Conservation (phyloP, 1,140 invertebrate genomes). For the Onthophagus taurus region DNA sequence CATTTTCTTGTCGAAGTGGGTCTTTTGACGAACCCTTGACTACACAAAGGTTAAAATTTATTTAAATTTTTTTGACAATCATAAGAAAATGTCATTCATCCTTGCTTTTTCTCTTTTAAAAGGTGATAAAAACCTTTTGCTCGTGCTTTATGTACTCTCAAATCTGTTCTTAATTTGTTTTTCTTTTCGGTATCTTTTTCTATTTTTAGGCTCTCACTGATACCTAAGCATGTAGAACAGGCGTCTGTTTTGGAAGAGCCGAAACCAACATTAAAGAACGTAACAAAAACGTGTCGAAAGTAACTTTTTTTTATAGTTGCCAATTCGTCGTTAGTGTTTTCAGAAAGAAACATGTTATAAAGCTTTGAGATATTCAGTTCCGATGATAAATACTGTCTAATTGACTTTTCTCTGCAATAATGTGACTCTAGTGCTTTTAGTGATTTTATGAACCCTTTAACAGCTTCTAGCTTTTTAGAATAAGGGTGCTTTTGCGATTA, state of each 20-base stretch:
- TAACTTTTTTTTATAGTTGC: conserved; percentile 2
- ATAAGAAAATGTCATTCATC: conserved; percentile 26
- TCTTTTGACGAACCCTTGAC: conserved; percentile 28
- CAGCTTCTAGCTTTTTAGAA: neutral
- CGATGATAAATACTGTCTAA: neutral
- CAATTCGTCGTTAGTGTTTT: neutral
- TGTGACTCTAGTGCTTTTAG: neutral
- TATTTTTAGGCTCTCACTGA: neutral
- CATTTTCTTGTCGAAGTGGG: conserved; percentile 23
- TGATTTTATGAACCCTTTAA: neutral
- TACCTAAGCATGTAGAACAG: neutral
- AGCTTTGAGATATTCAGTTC: neutral
- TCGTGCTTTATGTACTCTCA: neutral
- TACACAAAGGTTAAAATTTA: conserved; percentile 35
- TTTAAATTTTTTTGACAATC: conserved; percentile 38
- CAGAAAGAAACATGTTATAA: neutral
- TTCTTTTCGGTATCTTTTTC: neutral
- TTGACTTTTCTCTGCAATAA: neutral
- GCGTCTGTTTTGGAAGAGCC: neutral
- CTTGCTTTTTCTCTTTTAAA: conserved; percentile 14
- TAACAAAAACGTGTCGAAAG: neutral
- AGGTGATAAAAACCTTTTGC: conserved; percentile 6
- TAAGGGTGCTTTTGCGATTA: neutral
- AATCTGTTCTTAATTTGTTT: neutral
- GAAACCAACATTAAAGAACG: neutral